Evolutionary conservation across 2,113 vertebrate genomes (phyloP), one percentile per base, ranked within the genome.

Genomic region (Ciconia boyciana): DNA sequence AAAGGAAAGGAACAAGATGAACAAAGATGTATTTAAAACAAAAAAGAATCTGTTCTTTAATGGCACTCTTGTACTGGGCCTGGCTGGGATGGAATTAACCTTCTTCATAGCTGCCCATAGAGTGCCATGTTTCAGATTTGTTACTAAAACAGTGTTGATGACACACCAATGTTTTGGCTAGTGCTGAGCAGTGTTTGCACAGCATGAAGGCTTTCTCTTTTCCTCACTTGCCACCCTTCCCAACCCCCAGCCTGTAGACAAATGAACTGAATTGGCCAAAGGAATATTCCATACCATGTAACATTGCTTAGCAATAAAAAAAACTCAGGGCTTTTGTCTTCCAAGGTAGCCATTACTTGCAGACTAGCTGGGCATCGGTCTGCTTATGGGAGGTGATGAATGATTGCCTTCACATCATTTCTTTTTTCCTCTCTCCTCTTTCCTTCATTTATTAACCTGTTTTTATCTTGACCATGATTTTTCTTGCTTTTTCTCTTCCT

Each of bases 271-370:
- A 83, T 5, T 54, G 39, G 13, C 21, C 36, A 58, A 62, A 85
- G 21, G 18, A 71, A 68, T 62, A 68, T 46, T 82, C 51, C 11
- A 54, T 22, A 32, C 10, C 19, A 26, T 3, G 4, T 16, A 48
- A 44, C 19, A 39, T 25, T 36, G 5, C 32, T 20, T 12, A 70
- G 24, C 31, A 84, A 52, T n/a, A 22, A 74, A 91, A 32, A 36
- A 20, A 3, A 9, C 19, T 36, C 17, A 46, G 34, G 39, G 3
- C 7, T 65, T 66, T 54, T 58, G 12, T 79, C 43, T 95, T 90
- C 25, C 52, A 65, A 25, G 20, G 13, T 3, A 61, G 16, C 39
- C 1, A 3, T 52, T 89, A 31, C 15, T 51, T 0, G 0, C 29
- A 77, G 29, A 19, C 26, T 31, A 28, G 4, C 34, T 82, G 24